Conservation (phyloP, 2,888 invertebrate species). For the Nemapogon koenigi region DNA sequence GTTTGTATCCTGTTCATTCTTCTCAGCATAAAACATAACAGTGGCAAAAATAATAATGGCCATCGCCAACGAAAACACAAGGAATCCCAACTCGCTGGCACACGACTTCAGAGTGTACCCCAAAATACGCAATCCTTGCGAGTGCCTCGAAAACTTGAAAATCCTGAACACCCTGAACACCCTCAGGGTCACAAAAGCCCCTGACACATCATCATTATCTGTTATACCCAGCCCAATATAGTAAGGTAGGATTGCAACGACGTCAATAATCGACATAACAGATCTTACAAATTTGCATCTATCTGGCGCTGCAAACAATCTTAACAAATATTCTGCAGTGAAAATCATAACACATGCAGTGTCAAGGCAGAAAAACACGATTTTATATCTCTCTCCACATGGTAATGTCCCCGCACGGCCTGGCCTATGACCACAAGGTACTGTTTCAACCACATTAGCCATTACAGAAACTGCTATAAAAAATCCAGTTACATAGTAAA, state of each 20-base stretch:
- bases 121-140: conserved; percentile 96
- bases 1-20: conserved; percentile 95
- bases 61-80: conserved; percentile 99
- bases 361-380: conserved; percentile 98
- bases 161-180: conserved; percentile 99
- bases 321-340: conserved; percentile 95
- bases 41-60: conserved; percentile 99
- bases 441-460: conserved; percentile 98
- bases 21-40: conserved; percentile 99
- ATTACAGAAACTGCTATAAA: conserved; percentile 99
- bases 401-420: conserved; percentile 87
- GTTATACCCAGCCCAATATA: conserved; percentile 98
- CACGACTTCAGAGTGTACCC: conserved; percentile 99
- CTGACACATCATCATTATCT: conserved; percentile 98
- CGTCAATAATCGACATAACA: conserved; percentile 99
- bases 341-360: conserved; percentile 99
- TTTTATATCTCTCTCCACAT: conserved; percentile 97
- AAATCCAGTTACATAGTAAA: conserved; percentile 99
- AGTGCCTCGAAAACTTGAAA: conserved; percentile 99
- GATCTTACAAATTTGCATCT: conserved; percentile 96
- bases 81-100: conserved; percentile 98
- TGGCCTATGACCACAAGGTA: conserved; percentile 89
- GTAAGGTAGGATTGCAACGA: conserved; percentile 98
- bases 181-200: conserved; percentile 97
- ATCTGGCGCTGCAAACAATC: conserved; percentile 97